Evolutionary conservation across 2,797 vertebrate species (phyloP).

Genomic region (Xerus rutilus): DNA sequence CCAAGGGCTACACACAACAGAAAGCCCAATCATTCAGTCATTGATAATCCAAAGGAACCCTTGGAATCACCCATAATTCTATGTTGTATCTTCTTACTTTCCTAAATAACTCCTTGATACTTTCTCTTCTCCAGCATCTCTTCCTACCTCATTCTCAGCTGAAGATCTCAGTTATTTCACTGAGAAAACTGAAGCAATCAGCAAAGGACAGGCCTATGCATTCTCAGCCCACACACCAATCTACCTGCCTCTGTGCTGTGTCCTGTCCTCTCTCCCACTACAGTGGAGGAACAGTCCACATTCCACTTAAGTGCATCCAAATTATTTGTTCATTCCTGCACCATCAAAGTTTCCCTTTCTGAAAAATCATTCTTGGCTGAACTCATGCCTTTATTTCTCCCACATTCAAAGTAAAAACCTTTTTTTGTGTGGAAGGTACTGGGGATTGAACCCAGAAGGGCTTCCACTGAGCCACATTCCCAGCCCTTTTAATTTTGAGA

Average conservation of each 20-base stretch:
- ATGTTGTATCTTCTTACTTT: neutral
- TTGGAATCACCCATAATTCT: neutral
- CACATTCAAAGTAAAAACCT: neutral
- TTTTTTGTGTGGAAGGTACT: too few species aligned
- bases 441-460: too few species aligned
- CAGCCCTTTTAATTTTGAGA: too few species aligned
- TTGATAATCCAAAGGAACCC: neutral
- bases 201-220: neutral
- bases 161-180: neutral
- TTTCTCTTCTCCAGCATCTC: neutral
- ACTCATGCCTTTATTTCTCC: neutral
- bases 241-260: neutral
- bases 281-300: neutral
- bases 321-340: neutral
- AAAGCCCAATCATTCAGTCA: neutral
- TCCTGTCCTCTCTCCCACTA: neutral
- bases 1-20: neutral
- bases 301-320: neutral
- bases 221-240: neutral
- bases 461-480: too few species aligned
- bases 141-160: neutral
- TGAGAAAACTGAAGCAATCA: neutral
- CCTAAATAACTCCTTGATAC: neutral
- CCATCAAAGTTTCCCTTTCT: neutral
- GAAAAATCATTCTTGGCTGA: neutral